These are phyloP conservation scores for Pycnomerus fuliginosus DNA, from an alignment of 2,888 invertebrate genomes.

Conservation along the genomic window DNA sequence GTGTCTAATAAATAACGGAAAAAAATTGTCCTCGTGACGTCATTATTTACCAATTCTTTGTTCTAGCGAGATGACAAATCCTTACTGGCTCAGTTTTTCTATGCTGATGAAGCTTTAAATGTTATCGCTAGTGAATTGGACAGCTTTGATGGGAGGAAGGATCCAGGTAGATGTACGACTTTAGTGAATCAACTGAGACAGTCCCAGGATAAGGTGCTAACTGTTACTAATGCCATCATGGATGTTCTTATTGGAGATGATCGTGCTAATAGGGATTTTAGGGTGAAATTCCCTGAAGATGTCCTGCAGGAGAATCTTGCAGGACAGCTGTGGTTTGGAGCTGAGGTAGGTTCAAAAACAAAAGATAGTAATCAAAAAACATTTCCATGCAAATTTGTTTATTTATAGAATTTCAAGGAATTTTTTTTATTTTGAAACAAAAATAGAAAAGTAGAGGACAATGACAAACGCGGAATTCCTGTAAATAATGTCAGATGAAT, in stretches of 20 bases:
- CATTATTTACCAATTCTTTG: conserved; percentile 4
- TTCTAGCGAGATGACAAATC: conserved; percentile 89
- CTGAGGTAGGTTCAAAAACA: conserved; percentile 86
- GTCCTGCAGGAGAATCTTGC: conserved; percentile 97
- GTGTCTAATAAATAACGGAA: conserved; percentile 1
- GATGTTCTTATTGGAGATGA: conserved; percentile 86
- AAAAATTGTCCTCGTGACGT: conserved; percentile 13
- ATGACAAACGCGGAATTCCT: too few relatives aligned
- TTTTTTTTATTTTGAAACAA: too few relatives aligned
- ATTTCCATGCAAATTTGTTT: too few relatives aligned
- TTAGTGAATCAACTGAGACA: conserved; percentile 93
- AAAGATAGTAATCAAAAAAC: too few relatives aligned
- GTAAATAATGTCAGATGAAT: too few relatives aligned
- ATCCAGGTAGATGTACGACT: conserved; percentile 93
- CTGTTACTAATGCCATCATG: conserved; percentile 93
- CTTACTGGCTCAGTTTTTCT: conserved; percentile 93
- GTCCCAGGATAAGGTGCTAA: conserved; percentile 89
- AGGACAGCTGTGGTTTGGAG: conserved; percentile 99
- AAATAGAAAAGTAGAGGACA: too few relatives aligned
- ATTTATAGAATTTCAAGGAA: too few relatives aligned
- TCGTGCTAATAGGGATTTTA: conserved; percentile 89
- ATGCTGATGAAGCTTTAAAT: conserved; percentile 95
- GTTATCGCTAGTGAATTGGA: conserved; percentile 95
- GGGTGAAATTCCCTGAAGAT: conserved; percentile 98
- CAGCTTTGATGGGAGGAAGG: conserved; percentile 98